Evolutionary conservation across 2,797 vertebrate species (phyloP), one percentile per base, ranked within the genome.

Genomic region (Heliangelus exortis): DNA sequence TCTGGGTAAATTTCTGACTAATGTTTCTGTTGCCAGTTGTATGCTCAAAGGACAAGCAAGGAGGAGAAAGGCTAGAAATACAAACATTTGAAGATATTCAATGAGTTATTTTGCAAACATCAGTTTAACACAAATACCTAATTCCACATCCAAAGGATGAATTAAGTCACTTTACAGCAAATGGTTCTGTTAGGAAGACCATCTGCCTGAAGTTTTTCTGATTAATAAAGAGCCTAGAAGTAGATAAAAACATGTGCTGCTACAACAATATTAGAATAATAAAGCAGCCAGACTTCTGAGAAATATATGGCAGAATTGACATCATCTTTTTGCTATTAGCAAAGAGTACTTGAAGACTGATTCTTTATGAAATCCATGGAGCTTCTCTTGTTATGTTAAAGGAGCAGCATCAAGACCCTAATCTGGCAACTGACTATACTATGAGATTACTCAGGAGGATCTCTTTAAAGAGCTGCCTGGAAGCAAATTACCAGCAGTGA

Each of bases 171-270:
- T 88, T 84, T 90, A 81, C 67, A 68, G 69, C 36, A 86, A 87
- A 72, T 76, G 13, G 50, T 86, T 88, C 81, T 78, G 90, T 92
- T 87, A 92, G 86, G 39, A 94, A 53, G 50, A 50, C 76, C 0
- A 31, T 69, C 72, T 95, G 85, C 69, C 75, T 81, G 50, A 92
- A 81, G 39, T 41, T 41, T 66, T 93, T 33, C 54, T 62, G 69
- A 58, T 28, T 34, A 75, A 33, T 90, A 39, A 23, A 80, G 39
- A 78, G 34, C 33, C 73, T 51, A 53, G 69, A 74, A 91, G 50
- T 61, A 91, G 85, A 65, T 72, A 68, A 76, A 87, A 94, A 92
- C 74, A 90, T 72, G 86, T 79, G 80, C 23, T 66, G 28, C 71
- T 89, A 47, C 54, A 84, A 62, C 36, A 87, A 8, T 11, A 28